Evolutionary conservation across 2,888 invertebrate species (phyloP).

Genomic region (Leucophenga maculata): DNA sequence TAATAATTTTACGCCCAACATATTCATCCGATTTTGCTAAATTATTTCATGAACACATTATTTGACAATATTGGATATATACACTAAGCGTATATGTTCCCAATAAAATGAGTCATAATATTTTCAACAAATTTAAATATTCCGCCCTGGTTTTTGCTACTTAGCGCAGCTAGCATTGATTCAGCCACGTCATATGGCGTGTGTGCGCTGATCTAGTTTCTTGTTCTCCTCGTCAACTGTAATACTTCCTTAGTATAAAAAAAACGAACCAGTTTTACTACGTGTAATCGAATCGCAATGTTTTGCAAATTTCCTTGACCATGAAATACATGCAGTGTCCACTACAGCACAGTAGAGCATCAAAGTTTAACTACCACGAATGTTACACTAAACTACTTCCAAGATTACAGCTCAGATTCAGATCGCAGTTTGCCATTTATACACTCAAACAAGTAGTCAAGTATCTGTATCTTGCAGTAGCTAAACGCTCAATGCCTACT

Average conservation of each 20-base stretch:
- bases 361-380: background rate
- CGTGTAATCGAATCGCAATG: constrained; percentile 8
- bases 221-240: background rate
- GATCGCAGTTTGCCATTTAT: background rate
- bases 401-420: background rate
- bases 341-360: constrained; percentile 6
- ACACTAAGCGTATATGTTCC: too few species aligned
- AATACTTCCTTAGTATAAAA: background rate
- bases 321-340: constrained; percentile 43
- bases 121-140: too few species aligned
- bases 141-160: background rate
- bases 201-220: too few species aligned
- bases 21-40: too few species aligned
- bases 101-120: too few species aligned
- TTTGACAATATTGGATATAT: too few species aligned
- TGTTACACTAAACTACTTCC: constrained; percentile 8
- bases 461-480: constrained; percentile 7
- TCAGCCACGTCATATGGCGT: background rate
- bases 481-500: constrained; percentile 11
- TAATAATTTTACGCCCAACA: too few species aligned
- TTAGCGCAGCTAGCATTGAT: background rate
- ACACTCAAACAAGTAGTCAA: background rate
- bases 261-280: constrained; percentile 15
- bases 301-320: constrained; percentile 55
- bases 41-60: too few species aligned